phyloP scores from a whole-genome alignment of 2,888 invertebrate genomes.

The Acanthacorydalis orientalis region DNA sequence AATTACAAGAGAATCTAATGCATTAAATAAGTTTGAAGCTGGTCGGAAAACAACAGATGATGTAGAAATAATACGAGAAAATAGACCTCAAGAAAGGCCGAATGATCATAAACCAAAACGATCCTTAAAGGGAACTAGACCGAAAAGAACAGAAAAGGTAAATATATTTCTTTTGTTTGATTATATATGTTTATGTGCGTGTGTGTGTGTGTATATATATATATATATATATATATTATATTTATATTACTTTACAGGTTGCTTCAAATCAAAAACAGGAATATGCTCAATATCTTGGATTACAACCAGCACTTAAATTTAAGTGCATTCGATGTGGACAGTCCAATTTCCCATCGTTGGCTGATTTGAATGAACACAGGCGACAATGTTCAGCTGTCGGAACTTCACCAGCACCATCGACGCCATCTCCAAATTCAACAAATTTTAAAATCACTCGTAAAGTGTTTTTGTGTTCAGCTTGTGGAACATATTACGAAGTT shows the following conservation, averaged over 20 bases:
- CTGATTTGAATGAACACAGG: slow-evolving; percentile 52
- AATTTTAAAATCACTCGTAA: slow-evolving; percentile 54
- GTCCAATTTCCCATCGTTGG: slow-evolving; percentile 46
- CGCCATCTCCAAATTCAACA: slow-evolving; percentile 25
- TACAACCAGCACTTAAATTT: slow-evolving; percentile 53
- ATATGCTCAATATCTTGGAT: slow-evolving; percentile 54
- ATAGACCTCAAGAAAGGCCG: background rate
- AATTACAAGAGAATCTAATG: background rate
- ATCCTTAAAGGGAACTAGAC: background rate
- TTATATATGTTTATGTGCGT: too few relatives aligned
- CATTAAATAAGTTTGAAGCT: background rate
- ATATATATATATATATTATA: too few relatives aligned
- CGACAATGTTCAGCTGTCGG: slow-evolving; percentile 33
- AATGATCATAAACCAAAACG: background rate
- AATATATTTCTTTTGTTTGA: background rate
- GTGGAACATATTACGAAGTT: slow-evolving; percentile 70
- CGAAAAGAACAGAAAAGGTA: background rate
- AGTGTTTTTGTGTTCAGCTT: slow-evolving; percentile 66
- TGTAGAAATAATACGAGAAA: background rate
- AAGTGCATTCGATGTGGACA: slow-evolving; percentile 59
- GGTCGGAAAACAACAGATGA: background rate
- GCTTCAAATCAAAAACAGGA: slow-evolving; percentile 22
- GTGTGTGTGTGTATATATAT: too few relatives aligned
- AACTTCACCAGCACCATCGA: slow-evolving; percentile 27
- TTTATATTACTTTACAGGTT: background rate